Base-by-base conservation (phyloP, 2,113 vertebrate species). In the Sturnus vulgaris region DNA sequence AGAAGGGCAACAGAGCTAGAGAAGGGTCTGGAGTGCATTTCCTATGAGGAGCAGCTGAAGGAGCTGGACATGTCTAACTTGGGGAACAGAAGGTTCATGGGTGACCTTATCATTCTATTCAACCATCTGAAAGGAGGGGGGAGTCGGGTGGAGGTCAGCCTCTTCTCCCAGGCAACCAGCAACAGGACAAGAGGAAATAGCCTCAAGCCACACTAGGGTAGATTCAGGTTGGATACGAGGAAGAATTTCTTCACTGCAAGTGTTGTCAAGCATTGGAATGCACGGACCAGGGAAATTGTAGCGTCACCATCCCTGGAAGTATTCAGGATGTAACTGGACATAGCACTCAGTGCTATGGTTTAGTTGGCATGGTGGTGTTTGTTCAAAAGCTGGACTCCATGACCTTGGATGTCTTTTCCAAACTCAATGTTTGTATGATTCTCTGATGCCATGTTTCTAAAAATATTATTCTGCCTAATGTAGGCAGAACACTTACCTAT, bases 401-500 rank as follows among this genome's bases (percentile, higher is more conserved):
- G 40, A 35, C 25, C 24, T 76, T 76, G 40, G 44, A 69, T 21
- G 21, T 40, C 30, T 61, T 61, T 61, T 68, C 30, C 30, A 69
- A 11, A 14, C 12, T 18, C 47, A 53, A 53, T n/a, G 53, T 40
- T 60, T 75, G 11, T 53, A 42, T 37, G 81, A 60, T 46, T 59
- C 23, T 66, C 50, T 39, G 77, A 85, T 17, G 25, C 4, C 5
- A 39, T 19, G 21, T 57, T 95, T 92, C 73, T 66, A 27, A 92
- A 93, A 92, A 30, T 75, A 82, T 37, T 60, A 24, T 66, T 96
- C 79, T 39, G 39, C 39, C 76, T 63, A 92, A 53, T 5, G n/a
- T 33, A 33, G 52, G 64, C 30, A 93, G 42, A 95, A 88, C 49
- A 61, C 76, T 89, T 88, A 76, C 19, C 46, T 95, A 22, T 37